Evolutionary conservation across 2,797 vertebrate species (phyloP).

Genomic region (Meriones psammophilus): DNA sequence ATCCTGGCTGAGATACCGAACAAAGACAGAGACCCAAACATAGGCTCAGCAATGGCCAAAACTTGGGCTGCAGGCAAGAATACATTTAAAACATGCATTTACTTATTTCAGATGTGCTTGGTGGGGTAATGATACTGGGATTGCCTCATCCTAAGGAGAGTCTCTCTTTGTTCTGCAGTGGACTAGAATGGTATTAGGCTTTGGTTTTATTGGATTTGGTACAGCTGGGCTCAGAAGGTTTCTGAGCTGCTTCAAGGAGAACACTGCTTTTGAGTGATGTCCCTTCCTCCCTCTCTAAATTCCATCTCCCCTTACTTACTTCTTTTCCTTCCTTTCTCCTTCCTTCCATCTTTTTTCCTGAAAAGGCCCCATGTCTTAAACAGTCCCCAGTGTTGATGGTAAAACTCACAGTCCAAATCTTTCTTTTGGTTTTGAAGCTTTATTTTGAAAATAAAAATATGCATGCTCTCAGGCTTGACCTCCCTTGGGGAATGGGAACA

Average conservation of each 20-base stretch:
- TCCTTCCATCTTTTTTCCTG: background rate
- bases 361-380: background rate
- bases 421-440: conserved; percentile 43
- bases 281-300: background rate
- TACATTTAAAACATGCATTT: conserved; percentile 82
- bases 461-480: background rate
- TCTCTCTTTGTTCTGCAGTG: conserved; percentile 65
- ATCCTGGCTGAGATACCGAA: background rate
- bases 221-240: background rate
- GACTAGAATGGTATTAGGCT: conserved; percentile 66
- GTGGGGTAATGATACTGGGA: conserved; percentile 78
- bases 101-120: conserved; percentile 74
- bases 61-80: conserved; percentile 55
- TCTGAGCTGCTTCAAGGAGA: background rate
- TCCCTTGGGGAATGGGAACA: background rate
- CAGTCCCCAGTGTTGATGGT: background rate
- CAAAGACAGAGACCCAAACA: rapidly evolving
- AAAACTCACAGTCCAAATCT: conserved; percentile 3
- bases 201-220: conserved; percentile 59
- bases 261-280: background rate
- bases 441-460: conserved; percentile 56
- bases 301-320: too few relatives aligned
- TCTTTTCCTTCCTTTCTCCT: background rate
- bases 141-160: conserved; percentile 79
- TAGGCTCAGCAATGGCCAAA: background rate